Evolutionary conservation across 2,797 vertebrate genomes (phyloP).

Genomic region (Sebastes matsubarae): DNA sequence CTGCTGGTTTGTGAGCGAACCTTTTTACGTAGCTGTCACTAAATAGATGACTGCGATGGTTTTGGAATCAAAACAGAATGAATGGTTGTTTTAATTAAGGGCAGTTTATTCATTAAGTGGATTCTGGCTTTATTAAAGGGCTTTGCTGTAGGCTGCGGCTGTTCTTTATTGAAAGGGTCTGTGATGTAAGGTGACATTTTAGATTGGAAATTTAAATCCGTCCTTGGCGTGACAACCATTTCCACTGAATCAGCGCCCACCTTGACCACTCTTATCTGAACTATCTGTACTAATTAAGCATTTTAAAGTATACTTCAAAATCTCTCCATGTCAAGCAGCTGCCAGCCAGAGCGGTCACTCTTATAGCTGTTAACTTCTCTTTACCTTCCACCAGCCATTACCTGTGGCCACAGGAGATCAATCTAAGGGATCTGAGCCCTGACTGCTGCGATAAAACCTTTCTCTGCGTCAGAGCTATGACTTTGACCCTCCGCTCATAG

Average conservation of each 20-base stretch:
- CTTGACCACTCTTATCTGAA: background rate
- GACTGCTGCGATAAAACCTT: conserved; percentile 44
- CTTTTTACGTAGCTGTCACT: background rate
- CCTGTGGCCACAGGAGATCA: conserved; percentile 50
- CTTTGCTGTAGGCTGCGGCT: background rate
- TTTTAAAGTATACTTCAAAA: conserved; percentile 16
- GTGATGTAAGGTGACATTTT: conserved; percentile 35
- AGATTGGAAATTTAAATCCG: conserved; percentile 34
- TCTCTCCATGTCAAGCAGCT: background rate
- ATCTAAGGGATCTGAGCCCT: conserved; percentile 41
- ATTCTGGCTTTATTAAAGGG: background rate
- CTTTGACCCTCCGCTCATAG: conserved; percentile 50
- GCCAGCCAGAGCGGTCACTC: background rate
- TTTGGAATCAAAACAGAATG: background rate
- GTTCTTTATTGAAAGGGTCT: conserved; percentile 9
- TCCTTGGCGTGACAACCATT: conserved; percentile 12
- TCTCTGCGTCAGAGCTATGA: conserved; percentile 32
- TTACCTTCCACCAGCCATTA: conserved; percentile 46
- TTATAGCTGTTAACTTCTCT: conserved; percentile 32
- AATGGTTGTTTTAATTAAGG: conserved; percentile 6
- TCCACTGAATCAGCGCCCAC: background rate
- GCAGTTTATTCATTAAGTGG: conserved; percentile 3
- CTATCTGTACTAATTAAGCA: conserved; percentile 46
- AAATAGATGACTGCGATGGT: conserved; percentile 1
- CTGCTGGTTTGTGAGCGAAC: conserved; percentile 6